phyloP scores from a whole-genome alignment of 2,113 vertebrate genomes.

The Poeciliopsis occidentalis region DNA sequence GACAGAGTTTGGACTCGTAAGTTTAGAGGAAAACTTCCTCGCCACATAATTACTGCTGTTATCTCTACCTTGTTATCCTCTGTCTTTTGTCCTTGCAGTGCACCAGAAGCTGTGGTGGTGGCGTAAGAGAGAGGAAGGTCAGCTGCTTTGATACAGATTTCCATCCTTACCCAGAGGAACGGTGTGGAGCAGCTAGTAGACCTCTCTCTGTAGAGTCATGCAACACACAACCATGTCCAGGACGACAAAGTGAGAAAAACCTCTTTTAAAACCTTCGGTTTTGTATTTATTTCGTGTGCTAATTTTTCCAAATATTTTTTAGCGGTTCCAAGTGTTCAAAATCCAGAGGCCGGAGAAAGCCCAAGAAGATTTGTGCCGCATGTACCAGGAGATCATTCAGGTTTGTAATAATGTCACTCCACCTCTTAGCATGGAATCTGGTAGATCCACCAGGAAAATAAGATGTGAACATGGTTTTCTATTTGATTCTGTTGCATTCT shows the following conservation, averaged over 20 bases:
- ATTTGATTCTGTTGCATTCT: not conserved
- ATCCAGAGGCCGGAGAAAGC: conserved; percentile 65
- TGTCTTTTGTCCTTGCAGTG: conserved; percentile 78
- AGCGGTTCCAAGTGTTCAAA: conserved; percentile 87
- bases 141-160: conserved; percentile 81
- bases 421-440: no score
- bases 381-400: conserved; percentile 57
- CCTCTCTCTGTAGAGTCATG: conserved; percentile 83
- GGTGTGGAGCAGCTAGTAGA: conserved; percentile 74
- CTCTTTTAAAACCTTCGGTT: not conserved
- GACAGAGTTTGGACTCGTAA: conserved; percentile 68
- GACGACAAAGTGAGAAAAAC: conserved; percentile 82
- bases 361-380: conserved; percentile 70
- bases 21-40: not conserved
- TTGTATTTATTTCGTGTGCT: not conserved
- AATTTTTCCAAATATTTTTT: not conserved
- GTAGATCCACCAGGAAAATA: not conserved
- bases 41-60: not conserved
- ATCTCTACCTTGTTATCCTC: not conserved
- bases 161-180: conserved; percentile 76
- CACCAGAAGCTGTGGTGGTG: conserved; percentile 85
- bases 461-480: not conserved
- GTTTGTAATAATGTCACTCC: conserved; percentile 29
- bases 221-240: conserved; percentile 85
- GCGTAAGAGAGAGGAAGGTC: conserved; percentile 86